A percentile compares a stretch with the other conserved stretches of the same genome.
These are phyloP conservation scores for Nyctibius grandis DNA, from an alignment of 2,797 vertebrate genomes.

Conservation along the genomic window DNA sequence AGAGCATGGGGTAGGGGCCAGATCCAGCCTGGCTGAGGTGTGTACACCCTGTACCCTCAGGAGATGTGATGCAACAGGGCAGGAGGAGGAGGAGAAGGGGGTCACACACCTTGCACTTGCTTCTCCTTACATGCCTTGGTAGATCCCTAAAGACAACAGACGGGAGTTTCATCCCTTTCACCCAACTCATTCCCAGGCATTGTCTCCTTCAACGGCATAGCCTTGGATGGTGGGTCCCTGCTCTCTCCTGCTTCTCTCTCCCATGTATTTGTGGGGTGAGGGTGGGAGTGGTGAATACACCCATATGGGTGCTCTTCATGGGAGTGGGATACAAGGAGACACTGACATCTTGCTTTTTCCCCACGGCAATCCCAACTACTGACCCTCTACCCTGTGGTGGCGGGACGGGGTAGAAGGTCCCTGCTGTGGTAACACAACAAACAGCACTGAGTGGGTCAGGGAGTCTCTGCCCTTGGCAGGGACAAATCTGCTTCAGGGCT, in stretches of 20 bases:
- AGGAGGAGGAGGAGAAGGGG: not conserved
- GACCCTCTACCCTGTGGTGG: accelerated
- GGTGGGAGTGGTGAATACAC: not conserved
- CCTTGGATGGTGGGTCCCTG: not conserved
- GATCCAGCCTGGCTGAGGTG: not conserved
- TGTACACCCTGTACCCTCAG: not conserved
- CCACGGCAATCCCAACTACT: not conserved
- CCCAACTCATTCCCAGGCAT: not conserved
- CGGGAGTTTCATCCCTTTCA: not conserved
- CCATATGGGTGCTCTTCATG: accelerated
- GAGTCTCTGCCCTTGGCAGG: not conserved
- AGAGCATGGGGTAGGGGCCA: not conserved
- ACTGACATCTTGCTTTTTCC: not conserved
- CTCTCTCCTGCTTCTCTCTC: not conserved
- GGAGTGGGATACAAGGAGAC: not conserved
- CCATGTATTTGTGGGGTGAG: not conserved
- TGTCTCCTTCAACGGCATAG: not conserved
- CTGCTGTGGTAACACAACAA: not conserved
- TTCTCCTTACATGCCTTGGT: not conserved
- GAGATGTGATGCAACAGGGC: not conserved
- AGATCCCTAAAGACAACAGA: not conserved
- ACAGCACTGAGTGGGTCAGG: no score
- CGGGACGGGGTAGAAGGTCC: accelerated
- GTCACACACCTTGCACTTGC: not conserved
- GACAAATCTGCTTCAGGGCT: not conserved